Evolutionary conservation across 2,797 vertebrate genomes (phyloP), one percentile per base, ranked within the genome.

Genomic region (Rousettus madagascariensis): DNA sequence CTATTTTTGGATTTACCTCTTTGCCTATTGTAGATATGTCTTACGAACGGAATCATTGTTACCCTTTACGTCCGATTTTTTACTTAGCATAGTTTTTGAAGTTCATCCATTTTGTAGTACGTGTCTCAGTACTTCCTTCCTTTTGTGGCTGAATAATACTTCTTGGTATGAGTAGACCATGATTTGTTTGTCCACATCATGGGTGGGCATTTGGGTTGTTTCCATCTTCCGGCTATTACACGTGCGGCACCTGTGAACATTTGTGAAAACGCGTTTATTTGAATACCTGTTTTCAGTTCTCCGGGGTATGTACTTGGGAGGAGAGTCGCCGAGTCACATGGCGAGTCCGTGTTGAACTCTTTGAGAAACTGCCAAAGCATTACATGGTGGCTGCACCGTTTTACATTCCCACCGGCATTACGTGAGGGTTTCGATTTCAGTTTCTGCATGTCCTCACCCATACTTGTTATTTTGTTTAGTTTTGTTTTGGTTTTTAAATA

Each of bases 321-420:
- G n/a, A 22, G 51, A 43, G 26, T 75, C 36, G 26, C 38, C 41
- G 41, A 68, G 41, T 80, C 80, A 43, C 80, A 43, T 19, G 28
- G 17, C 17, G 28, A 46, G 59, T 28, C 49, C 16, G 1, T 41
- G 55, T 59, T 51, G 69, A 77, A 53, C 20, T 66, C 86, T 46
- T n/a, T 30, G 63, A 85, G 53, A 22, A 38, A 6, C 24, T 36
- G 9, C 49, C 36, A 13, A 8, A 53, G 15, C 43, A 2, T 33
- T 26, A 38, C 33, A 74, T 26, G 9, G 20, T 75, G 57, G 43
- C 80, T 4, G 4, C 16, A 30, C 43, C 15, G 13, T 5, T 65
- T 57, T 17, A 11, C 16, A 6, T 36, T 20, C 65, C 36, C 17
- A 11, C 26, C 0, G 6, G 30, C 30, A 13, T 0, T 1, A 8